phyloP scores from a whole-genome alignment of 2,888 invertebrate genomes.

The Orgyia antiqua region DNA sequence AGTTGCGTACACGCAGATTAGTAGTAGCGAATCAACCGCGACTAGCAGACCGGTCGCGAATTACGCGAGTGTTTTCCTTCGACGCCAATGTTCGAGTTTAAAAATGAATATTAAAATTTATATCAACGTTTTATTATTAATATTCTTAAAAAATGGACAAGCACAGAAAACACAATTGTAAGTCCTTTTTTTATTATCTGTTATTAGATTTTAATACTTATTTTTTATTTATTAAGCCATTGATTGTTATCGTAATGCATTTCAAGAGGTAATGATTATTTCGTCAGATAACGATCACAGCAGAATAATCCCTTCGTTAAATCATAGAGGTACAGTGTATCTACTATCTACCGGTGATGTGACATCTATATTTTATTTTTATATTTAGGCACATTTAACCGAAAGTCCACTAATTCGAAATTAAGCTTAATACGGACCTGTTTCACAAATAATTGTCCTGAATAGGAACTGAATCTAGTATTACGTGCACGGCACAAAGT shows the following conservation, averaged over 20 bases:
- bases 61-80: slow-evolving; percentile 33
- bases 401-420: too few species aligned
- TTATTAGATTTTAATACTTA: not conserved
- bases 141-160: slow-evolving; percentile 34
- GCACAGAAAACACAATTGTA: slow-evolving; percentile 53
- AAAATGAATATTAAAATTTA: slow-evolving; percentile 52
- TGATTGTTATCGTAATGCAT: too few species aligned
- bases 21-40: slow-evolving; percentile 55
- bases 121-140: slow-evolving; percentile 36
- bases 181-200: slow-evolving; percentile 28
- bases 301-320: too few species aligned
- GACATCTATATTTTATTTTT: too few species aligned
- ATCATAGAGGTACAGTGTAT: too few species aligned
- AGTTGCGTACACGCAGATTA: slow-evolving; percentile 37
- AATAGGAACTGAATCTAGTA: too few species aligned
- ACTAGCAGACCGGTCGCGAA: slow-evolving; percentile 52
- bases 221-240: not conserved
- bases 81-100: slow-evolving; percentile 39
- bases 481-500: too few species aligned
- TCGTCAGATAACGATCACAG: not conserved
- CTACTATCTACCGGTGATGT: too few species aligned
- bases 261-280: too few species aligned
- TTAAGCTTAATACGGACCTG: too few species aligned
- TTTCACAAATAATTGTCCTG: too few species aligned
- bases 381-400: too few species aligned